These are phyloP conservation scores for Polyergus mexicanus DNA, from an alignment of 1,140 invertebrate species.

Conservation along the genomic window DNA sequence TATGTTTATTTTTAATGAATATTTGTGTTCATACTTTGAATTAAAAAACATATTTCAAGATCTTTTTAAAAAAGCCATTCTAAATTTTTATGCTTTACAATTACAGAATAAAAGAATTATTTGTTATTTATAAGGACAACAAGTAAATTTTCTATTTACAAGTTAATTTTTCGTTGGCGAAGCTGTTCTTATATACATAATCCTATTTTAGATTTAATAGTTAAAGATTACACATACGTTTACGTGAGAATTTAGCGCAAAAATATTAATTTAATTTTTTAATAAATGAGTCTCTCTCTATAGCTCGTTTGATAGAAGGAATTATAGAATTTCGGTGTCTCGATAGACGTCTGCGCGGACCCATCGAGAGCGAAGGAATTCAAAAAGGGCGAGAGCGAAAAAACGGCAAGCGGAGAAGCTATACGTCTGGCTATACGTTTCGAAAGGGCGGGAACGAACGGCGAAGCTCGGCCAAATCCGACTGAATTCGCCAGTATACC, in stretches of 20 bases:
- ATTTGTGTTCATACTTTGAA: neutral
- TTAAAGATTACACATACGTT: neutral
- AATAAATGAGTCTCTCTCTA: neutral
- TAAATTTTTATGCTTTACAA: neutral
- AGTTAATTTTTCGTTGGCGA: neutral
- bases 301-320: neutral
- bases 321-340: conserved; percentile 17
- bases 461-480: conserved; percentile 21
- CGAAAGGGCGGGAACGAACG: conserved; percentile 37
- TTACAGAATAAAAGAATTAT: neutral
- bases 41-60: neutral
- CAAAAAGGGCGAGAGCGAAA: conserved; percentile 70
- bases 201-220: neutral
- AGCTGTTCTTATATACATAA: neutral
- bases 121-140: neutral
- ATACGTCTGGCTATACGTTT: conserved; percentile 46
- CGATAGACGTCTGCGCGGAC: conserved; percentile 30
- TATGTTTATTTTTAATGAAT: neutral
- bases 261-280: conserved; percentile 28
- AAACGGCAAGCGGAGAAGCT: conserved; percentile 37
- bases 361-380: conserved; percentile 62
- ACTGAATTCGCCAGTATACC: conserved; percentile 57
- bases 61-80: neutral
- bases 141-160: neutral
- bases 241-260: neutral